A percentile compares a stretch with the other conserved stretches of the same genome.
phyloP scores from a whole-genome alignment of 2,113 vertebrate species.

The Brachyhypopomus gauderio region DNA sequence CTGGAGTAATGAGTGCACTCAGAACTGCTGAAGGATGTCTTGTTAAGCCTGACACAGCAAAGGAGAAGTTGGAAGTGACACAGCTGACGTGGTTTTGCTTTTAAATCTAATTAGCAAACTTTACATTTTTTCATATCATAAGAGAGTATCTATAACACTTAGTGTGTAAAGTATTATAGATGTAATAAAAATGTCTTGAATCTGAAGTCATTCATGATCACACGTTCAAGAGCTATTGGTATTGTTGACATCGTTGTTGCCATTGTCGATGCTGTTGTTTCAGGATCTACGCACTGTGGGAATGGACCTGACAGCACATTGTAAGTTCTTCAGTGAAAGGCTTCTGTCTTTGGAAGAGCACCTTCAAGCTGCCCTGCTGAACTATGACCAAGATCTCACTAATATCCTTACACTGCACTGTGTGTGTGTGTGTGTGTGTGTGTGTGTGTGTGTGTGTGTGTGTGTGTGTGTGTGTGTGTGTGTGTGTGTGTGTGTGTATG shows the following conservation, averaged over 20 bases:
- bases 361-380: slow-evolving; percentile 76
- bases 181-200: background rate
- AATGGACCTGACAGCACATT: slow-evolving; percentile 69
- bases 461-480: background rate
- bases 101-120: too few species aligned
- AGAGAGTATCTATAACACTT: too few species aligned
- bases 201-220: background rate
- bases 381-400: slow-evolving; percentile 78
- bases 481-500: background rate
- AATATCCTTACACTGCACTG: slow-evolving; percentile 79
- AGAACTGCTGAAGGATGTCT: too few species aligned
- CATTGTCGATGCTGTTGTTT: slow-evolving; percentile 14
- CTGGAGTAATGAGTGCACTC: background rate
- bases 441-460: too few species aligned
- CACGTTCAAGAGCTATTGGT: background rate
- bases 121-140: too few species aligned
- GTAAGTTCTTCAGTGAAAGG: slow-evolving; percentile 76
- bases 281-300: slow-evolving; percentile 69
- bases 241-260: background rate
- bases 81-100: too few species aligned
- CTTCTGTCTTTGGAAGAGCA: slow-evolving; percentile 83
- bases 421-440: background rate
- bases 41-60: background rate
- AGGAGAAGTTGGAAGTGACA: too few species aligned
- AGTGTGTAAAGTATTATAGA: too few species aligned